phyloP scores from a whole-genome alignment of 2,797 vertebrate species.

The Martes flavigula region DNA sequence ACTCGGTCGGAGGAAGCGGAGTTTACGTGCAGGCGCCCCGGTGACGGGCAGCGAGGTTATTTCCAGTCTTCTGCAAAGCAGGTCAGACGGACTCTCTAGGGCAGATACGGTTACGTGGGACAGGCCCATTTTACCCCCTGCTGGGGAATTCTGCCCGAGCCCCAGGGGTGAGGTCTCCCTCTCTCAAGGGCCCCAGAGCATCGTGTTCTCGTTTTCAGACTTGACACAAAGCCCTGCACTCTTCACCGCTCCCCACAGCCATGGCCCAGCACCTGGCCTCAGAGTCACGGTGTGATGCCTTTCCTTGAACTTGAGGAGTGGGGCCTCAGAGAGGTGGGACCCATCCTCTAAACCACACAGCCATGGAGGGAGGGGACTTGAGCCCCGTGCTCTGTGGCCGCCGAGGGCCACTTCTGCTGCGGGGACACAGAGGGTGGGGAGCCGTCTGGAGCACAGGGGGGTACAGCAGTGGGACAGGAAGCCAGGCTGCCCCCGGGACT shows the following conservation, averaged over 20 bases:
- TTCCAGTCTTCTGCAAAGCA: not conserved
- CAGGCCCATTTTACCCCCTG: no score
- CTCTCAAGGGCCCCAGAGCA: not conserved
- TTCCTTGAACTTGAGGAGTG: not conserved
- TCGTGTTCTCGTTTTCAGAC: not conserved
- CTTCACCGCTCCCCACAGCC: no score
- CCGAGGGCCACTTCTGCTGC: not conserved
- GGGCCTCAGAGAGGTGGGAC: not conserved
- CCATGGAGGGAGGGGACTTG: not conserved
- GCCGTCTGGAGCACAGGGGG: not conserved
- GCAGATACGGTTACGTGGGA: not conserved
- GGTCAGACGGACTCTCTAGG: not conserved
- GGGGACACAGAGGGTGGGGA: no score
- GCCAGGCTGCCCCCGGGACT: not conserved
- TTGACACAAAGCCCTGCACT: not conserved
- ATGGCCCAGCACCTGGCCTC: fast-evolving
- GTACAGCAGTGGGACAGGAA: fast-evolving
- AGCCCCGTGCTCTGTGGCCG: not conserved
- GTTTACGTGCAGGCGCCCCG: not conserved
- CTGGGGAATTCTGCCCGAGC: not conserved
- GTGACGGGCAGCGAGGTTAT: not conserved
- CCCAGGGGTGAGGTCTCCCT: no score
- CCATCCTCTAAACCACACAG: not conserved
- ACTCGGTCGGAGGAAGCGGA: not conserved
- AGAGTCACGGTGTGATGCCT: not conserved